phyloP scores from a whole-genome alignment of 1,140 invertebrate species.

The Periplaneta americana region DNA sequence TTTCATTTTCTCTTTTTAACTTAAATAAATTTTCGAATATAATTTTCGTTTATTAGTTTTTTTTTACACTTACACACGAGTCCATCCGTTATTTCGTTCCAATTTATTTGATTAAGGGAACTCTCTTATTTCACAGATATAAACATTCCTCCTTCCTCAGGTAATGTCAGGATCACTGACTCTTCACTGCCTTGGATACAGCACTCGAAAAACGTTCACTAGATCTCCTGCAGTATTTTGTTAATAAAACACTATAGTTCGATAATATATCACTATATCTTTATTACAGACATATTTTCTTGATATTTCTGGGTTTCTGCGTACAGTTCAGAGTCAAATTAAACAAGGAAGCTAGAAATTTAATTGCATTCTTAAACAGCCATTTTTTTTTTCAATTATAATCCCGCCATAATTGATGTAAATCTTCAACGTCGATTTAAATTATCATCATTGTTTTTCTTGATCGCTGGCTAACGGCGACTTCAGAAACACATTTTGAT shows the following conservation, averaged over 20 bases:
- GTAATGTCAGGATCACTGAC: too few species aligned
- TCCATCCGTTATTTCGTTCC: too few species aligned
- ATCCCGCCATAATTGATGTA: too few species aligned
- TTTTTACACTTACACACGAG: background rate
- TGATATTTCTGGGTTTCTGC: background rate
- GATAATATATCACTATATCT: background rate
- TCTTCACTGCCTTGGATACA: too few species aligned
- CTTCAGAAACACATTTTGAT: background rate
- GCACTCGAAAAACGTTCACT: too few species aligned
- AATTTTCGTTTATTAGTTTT: background rate
- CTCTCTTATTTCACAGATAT: too few species aligned
- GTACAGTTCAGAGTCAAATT: background rate
- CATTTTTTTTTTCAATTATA: background rate
- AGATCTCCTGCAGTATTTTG: background rate
- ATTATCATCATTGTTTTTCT: too few species aligned
- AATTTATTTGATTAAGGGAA: too few species aligned
- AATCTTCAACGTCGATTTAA: too few species aligned
- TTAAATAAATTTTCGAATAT: background rate
- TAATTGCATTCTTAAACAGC: background rate
- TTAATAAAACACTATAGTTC: background rate
- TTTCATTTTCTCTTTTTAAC: background rate
- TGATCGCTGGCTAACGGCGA: background rate
- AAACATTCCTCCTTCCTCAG: too few species aligned
- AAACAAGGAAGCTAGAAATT: background rate
- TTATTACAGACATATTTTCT: background rate